Evolutionary conservation across 2,888 invertebrate genomes (phyloP), one percentile per base, ranked within the genome.

Genomic region (Nemotelus pantherinus): DNA sequence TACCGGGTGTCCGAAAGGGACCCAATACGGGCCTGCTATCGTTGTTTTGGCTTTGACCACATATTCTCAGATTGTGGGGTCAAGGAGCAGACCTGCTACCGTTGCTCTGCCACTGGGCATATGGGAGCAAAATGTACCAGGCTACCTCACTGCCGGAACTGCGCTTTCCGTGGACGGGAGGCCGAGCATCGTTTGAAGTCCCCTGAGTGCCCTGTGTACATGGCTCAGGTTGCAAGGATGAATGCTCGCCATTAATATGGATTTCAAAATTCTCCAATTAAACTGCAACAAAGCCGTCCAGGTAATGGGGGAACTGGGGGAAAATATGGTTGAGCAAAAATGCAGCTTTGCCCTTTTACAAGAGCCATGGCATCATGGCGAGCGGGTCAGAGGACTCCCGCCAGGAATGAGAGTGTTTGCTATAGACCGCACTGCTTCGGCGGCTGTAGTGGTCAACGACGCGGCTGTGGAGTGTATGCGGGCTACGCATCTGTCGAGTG

Each of bases 41-140:
- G 50, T 7, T 70, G 70, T 9, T 25, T 70, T 47, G 70, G 70
- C 39, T 70, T 70, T 25, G 70, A 70, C 50, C 70, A 70, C 55
- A 25, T 25, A 25, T 0, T n/a, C 9, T 2, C 25, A 9, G 9
- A 41, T 6, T 70, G 70, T 25, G 5, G 25, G 3, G n/a, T 4
- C 25, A 70, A 70, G 50, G 70, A 47, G 50, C 3, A 7, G 1
- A 43, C 50, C 6, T 70, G 50, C 9, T 2, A 7, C 3, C 70
- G 55, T 5, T 70, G 70, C 41, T 50, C 39, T 3, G 44, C 4
- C 7, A 41, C 6, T 47, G 70, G 70, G 2, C 70, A 70, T 39
- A 48, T 9, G 2, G 50, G n/a, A n/a, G n/a, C 45, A 10, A 6
- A 7, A 7, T 50, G 50, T 41, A 4, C 2, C n/a, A 70, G 39